phyloP scores from a whole-genome alignment of 2,797 vertebrate species.

The Channa striata region DNA sequence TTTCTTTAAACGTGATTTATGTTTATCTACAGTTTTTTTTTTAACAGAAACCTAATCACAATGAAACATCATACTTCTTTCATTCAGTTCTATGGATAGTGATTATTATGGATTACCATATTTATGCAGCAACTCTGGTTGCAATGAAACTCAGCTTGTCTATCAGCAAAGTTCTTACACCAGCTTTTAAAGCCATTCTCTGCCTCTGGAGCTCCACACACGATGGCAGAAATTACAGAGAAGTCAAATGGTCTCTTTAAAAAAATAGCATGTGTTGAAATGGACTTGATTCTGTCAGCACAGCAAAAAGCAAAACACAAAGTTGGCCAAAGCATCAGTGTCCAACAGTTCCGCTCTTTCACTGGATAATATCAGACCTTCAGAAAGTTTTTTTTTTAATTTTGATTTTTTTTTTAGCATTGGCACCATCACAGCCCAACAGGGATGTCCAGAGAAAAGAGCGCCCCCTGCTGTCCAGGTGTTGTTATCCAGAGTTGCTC shows the following conservation, averaged over 20 bases:
- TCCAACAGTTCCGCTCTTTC: slow-evolving; percentile 59
- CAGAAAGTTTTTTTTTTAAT: slow-evolving; percentile 43
- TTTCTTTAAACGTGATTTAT: slow-evolving; percentile 85
- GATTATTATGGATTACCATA: slow-evolving; percentile 85
- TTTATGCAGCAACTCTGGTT: slow-evolving; percentile 83
- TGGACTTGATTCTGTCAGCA: slow-evolving; percentile 69
- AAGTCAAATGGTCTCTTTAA: slow-evolving; percentile 61
- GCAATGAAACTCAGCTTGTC: slow-evolving; percentile 73
- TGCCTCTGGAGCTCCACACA: slow-evolving; percentile 62
- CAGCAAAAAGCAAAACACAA: slow-evolving; percentile 68
- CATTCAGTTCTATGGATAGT: slow-evolving; percentile 84
- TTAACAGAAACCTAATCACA: slow-evolving; percentile 83
- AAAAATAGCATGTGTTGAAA: slow-evolving; percentile 61
- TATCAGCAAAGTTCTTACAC: slow-evolving; percentile 68
- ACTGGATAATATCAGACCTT: slow-evolving; percentile 39
- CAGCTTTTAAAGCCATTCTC: slow-evolving; percentile 71
- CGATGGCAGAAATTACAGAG: slow-evolving; percentile 61
- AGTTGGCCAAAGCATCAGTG: slow-evolving; percentile 59
- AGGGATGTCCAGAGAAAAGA: slow-evolving; percentile 60
- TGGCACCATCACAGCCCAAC: slow-evolving; percentile 56
- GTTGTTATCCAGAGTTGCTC: slow-evolving; percentile 52
- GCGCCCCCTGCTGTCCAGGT: slow-evolving; percentile 60
- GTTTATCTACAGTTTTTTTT: slow-evolving; percentile 85
- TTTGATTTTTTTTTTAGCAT: slow-evolving; percentile 46
- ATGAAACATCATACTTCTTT: slow-evolving; percentile 82